Conservation (phyloP, 2,113 vertebrate species). For the Cynopterus brachyotis region DNA sequence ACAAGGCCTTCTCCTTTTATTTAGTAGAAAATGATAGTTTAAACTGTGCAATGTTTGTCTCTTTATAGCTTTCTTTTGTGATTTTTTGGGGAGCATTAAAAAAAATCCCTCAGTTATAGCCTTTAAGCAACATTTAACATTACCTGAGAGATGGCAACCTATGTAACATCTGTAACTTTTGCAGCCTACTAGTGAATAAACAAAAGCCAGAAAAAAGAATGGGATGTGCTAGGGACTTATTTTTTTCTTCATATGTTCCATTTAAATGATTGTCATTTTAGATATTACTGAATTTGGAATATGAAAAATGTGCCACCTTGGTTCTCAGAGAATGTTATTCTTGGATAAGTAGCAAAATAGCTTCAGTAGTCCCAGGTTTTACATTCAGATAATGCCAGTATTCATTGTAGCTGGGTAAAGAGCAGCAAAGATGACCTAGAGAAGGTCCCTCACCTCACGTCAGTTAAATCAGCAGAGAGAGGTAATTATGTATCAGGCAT, state of each 20-base stretch:
- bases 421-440: neutral
- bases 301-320: neutral
- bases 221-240: neutral
- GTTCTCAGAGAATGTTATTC: neutral
- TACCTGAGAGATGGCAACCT: neutral
- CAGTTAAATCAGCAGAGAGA: neutral
- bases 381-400: neutral
- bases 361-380: neutral
- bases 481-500: neutral
- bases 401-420: neutral
- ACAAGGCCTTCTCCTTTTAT: neutral
- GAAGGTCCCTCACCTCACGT: neutral
- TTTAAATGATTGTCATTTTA: neutral
- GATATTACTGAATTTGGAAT: neutral
- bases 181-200: neutral
- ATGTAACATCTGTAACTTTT: neutral
- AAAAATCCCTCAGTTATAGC: neutral
- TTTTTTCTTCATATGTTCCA: neutral
- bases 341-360: neutral
- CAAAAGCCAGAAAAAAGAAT: neutral
- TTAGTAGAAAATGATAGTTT: neutral
- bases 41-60: neutral
- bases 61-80: neutral
- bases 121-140: conserved; percentile 3
- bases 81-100: neutral